Conservation (phyloP, 2,113 vertebrate species). For the Myxocyprinus asiaticus region DNA sequence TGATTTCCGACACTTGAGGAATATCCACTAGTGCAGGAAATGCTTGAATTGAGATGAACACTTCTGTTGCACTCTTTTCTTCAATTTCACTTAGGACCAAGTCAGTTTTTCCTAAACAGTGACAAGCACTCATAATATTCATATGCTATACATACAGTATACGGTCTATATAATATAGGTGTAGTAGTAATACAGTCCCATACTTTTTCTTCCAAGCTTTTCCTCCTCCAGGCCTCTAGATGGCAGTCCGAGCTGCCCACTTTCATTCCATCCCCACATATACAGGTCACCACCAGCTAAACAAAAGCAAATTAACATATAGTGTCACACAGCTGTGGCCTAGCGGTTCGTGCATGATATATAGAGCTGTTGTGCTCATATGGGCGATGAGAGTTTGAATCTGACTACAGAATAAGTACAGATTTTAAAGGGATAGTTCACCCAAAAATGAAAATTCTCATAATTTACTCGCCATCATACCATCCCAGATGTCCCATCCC, state of each 20-base stretch:
- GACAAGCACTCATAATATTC: background rate
- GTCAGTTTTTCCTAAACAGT: background rate
- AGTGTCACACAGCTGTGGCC: too few species aligned
- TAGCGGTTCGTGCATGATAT: too few species aligned
- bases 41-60: slow-evolving; percentile 89
- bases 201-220: slow-evolving; percentile 19
- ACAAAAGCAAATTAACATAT: background rate
- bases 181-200: slow-evolving; percentile 35
- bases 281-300: slow-evolving; percentile 88
- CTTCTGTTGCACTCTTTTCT: slow-evolving; percentile 51
- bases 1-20: slow-evolving; percentile 67
- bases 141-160: too few species aligned
- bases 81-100: background rate
- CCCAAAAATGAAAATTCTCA: too few species aligned
- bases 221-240: slow-evolving; percentile 64
- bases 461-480: too few species aligned
- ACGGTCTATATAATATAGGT: background rate
- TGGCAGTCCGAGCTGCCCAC: slow-evolving; percentile 90
- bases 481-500: too few species aligned
- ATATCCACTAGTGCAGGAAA: slow-evolving; percentile 91
- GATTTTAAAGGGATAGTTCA: too few species aligned
- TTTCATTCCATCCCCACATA: slow-evolving; percentile 96
- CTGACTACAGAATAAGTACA: too few species aligned
- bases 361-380: too few species aligned
- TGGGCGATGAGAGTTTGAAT: too few species aligned